phyloP scores from a whole-genome alignment of 2,113 vertebrate species.

The Epinephelus lanceolatus region DNA sequence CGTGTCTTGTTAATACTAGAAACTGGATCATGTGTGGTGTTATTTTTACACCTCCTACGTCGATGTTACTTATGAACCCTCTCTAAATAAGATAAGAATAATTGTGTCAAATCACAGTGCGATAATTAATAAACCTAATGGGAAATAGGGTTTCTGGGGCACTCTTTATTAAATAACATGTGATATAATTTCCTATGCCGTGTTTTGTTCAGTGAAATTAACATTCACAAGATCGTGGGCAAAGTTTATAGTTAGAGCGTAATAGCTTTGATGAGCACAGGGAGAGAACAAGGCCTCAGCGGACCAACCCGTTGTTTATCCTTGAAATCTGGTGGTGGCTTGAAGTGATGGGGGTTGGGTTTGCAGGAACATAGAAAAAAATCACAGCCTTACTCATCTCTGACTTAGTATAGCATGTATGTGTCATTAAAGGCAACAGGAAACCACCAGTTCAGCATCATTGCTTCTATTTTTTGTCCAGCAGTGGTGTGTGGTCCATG shows the following conservation, averaged over 20 bases:
- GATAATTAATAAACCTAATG: slow-evolving; percentile 49
- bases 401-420: neutral
- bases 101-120: slow-evolving; percentile 55
- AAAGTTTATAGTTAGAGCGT: slow-evolving; percentile 37
- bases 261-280: slow-evolving; percentile 40
- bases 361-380: too few relatives aligned
- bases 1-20: neutral
- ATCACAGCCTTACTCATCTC: too few relatives aligned
- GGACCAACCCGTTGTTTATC: slow-evolving; percentile 28
- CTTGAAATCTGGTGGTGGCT: neutral
- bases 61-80: slow-evolving; percentile 46
- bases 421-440: neutral
- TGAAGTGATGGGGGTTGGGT: too few relatives aligned
- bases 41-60: slow-evolving; percentile 62
- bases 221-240: slow-evolving; percentile 18
- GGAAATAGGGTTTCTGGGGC: slow-evolving; percentile 62
- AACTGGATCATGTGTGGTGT: slow-evolving; percentile 13
- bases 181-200: slow-evolving; percentile 32
- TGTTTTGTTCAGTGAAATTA: slow-evolving; percentile 47
- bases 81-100: slow-evolving; percentile 54
- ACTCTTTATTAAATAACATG: slow-evolving; percentile 57
- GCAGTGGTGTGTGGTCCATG: too few relatives aligned
- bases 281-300: neutral
- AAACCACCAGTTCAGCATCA: neutral
- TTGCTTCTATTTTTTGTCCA: too few relatives aligned